Base-by-base conservation (phyloP, 2,888 invertebrate species). In the Lacanobia oleracea region DNA sequence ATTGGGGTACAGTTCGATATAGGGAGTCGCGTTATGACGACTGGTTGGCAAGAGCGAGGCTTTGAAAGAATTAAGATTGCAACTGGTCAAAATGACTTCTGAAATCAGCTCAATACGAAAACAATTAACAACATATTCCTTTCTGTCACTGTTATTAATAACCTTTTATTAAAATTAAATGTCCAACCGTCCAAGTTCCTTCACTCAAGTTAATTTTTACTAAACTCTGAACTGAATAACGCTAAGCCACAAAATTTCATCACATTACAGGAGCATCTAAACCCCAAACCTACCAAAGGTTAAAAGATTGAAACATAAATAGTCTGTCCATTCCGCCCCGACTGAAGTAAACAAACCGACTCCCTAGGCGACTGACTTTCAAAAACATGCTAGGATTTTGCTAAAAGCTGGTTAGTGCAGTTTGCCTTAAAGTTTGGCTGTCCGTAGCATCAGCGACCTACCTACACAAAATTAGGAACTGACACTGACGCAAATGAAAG, bases 251-350 rank as follows among this genome's bases (percentile, higher is more conserved):
- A 2, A 50, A 12, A 57, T 21, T 16, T 27, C 59, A 66, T 59
- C 37, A n/a, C 27, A 27, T 33, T 53, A 0, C 14, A 5, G n/a
- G 16, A 37, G 4, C 14, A 43, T 51, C 23, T 10, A 23, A 53
- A 14, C 23, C 23, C 40, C 9, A 12, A 27, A 54, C 37, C 27
- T 10, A 33, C 12, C 37, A 56, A 51, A 75, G 69, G 59, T 60
- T 79, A 60, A 78, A 66, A 75, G 62, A 79, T 70, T 27, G 40
- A 40, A 70, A 66, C 59, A 63, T 75, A 64, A 67, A 71, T 67
- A 61, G 16, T 51, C 48, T 65, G 60, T 79, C 61, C 53, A 62
- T 68, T 76, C 50, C 57, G 18, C 40, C 18, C 59, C 27, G 23
- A 51, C 37, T 53, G 40, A 72, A 53, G 77, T 62, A 67, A 72